A percentile compares a stretch with the other conserved stretches of the same genome.
Evolutionary conservation across 2,888 invertebrate species (phyloP).

Genomic region (Mesorhabditis belari): DNA sequence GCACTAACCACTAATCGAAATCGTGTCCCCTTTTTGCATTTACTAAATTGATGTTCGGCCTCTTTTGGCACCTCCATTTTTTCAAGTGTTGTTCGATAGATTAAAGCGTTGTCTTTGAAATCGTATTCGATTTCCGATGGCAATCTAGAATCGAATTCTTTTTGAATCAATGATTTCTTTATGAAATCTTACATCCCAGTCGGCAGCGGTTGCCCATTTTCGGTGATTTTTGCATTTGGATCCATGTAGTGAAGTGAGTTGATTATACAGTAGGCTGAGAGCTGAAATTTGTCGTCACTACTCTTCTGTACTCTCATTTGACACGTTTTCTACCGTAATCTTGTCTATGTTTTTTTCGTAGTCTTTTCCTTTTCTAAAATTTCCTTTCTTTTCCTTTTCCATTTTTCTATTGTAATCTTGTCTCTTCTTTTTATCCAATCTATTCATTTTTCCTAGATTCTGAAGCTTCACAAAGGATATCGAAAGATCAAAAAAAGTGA

Average conservation of each 20-base stretch:
- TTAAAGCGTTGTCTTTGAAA: not conserved
- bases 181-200: not conserved
- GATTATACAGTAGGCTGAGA: not conserved
- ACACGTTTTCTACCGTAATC: too few species aligned
- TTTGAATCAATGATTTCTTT: not conserved
- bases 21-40: not conserved
- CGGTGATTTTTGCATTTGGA: not conserved
- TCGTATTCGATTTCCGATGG: not conserved
- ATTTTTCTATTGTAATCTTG: too few species aligned
- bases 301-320: too few species aligned
- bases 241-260: not conserved
- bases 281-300: too few species aligned
- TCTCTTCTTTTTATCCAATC: too few species aligned
- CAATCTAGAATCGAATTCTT: not conserved
- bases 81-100: not conserved
- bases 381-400: too few species aligned
- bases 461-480: too few species aligned
- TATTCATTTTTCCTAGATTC: too few species aligned
- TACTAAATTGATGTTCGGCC: not conserved
- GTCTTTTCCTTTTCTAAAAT: too few species aligned
- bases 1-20: not conserved
- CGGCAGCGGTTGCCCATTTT: not conserved
- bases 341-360: too few species aligned
- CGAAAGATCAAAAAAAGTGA: too few species aligned
- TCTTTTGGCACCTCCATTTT: not conserved